A percentile compares a stretch with the other conserved stretches of the same genome.
phyloP scores from a whole-genome alignment of 2,888 invertebrate species.

The Nomada fabriciana region DNA sequence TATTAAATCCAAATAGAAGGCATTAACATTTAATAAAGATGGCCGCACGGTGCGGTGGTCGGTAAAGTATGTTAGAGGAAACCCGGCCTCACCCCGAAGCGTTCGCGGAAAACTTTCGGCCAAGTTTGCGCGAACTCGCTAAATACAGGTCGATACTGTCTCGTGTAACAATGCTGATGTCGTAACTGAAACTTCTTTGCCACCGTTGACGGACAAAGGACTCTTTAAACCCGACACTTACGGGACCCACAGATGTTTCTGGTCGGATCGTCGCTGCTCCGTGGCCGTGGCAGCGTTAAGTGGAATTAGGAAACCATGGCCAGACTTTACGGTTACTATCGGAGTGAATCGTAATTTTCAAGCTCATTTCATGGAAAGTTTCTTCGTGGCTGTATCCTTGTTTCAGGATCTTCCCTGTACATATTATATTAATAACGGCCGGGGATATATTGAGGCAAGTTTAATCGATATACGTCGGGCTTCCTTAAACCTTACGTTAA shows the following conservation, averaged over 20 bases:
- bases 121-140: conserved; percentile 43
- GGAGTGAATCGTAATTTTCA: conserved; percentile 33
- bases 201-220: conserved; percentile 29
- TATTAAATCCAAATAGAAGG: conserved; percentile 8
- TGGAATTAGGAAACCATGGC: conserved; percentile 42
- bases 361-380: not conserved
- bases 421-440: conserved; percentile 15
- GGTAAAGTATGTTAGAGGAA: conserved; percentile 6
- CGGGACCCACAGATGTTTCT: conserved; percentile 40
- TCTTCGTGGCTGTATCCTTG: not conserved
- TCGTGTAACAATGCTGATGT: conserved; percentile 55
- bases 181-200: conserved; percentile 51
- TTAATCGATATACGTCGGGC: conserved; percentile 16
- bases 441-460: conserved; percentile 6
- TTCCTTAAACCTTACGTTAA: not conserved
- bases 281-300: conserved; percentile 38
- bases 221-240: conserved; percentile 42
- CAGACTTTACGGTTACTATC: conserved; percentile 43
- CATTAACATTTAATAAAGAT: conserved; percentile 49
- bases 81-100: conserved; percentile 11
- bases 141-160: conserved; percentile 20
- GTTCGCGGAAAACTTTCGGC: conserved; percentile 44
- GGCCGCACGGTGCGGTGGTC: not conserved
- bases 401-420: not conserved
- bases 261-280: conserved; percentile 10